Percentiles rank a stretch among this genome's conserved stretches.
These are phyloP conservation scores for Melanostoma mellinum DNA, from an alignment of 2,888 invertebrate species.

Conservation along the genomic window DNA sequence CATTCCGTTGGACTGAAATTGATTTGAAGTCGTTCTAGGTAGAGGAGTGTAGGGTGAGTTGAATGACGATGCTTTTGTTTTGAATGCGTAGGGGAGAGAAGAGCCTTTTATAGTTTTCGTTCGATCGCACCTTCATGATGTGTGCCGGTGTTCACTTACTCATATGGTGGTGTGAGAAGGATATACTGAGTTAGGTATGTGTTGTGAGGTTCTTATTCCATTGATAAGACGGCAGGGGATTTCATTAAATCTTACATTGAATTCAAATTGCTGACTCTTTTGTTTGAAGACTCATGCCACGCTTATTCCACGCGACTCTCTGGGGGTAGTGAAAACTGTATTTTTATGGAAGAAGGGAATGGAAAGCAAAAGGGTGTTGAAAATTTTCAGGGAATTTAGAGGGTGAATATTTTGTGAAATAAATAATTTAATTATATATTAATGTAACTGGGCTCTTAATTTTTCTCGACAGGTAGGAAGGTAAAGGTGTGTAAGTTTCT, in stretches of 20 bases:
- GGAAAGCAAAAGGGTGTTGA: neutral
- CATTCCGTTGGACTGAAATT: constrained; percentile 56
- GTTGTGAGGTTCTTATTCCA: constrained; percentile 45
- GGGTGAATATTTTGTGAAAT: neutral
- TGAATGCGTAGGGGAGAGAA: constrained; percentile 58
- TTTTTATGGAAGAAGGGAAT: neutral
- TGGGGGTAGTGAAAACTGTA: constrained; percentile 40
- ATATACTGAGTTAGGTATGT: constrained; percentile 34
- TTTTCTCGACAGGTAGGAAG: too few relatives aligned
- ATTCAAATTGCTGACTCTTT: constrained; percentile 68
- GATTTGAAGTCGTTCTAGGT: constrained; percentile 41
- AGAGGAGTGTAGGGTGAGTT: constrained; percentile 55
- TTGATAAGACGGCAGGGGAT: constrained; percentile 57
- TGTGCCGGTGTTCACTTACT: neutral
- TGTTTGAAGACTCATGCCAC: constrained; percentile 74
- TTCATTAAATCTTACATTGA: constrained; percentile 63
- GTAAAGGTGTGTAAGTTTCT: too few relatives aligned
- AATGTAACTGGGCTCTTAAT: too few relatives aligned
- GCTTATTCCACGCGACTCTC: constrained; percentile 75
- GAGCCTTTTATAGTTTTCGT: constrained; percentile 27
- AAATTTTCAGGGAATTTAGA: neutral
- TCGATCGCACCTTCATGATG: constrained; percentile 52
- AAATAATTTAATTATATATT: neutral
- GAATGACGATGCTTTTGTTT: constrained; percentile 58
- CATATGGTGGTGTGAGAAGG: constrained; percentile 37